Evolutionary conservation across 2,888 invertebrate species (phyloP), one percentile per base, ranked within the genome.

Genomic region (Atethmia centrago): DNA sequence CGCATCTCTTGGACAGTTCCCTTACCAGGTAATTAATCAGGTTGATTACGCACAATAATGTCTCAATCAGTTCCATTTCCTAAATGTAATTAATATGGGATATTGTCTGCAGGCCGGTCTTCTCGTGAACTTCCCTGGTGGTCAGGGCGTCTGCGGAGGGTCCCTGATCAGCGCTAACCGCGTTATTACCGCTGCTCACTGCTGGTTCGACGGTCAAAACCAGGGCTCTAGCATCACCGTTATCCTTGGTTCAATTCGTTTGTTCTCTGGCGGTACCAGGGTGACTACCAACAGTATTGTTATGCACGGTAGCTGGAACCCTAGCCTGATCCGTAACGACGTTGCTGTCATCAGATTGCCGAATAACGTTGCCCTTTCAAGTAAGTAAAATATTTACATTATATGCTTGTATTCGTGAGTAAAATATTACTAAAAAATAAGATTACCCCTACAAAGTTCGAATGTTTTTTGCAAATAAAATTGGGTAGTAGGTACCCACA

Each of bases 111-210:
- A 86, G 86, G 86, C 81, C 63, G 86, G 86, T 53, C 81, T 86
- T 36, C 36, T 86, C 28, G 67, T 42, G 12, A 40, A 65, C 1
- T 58, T 81, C 7, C 3, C 21, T 14, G 53, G 36, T 4, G 76
- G 71, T 10, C 84, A 83, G 5, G 91, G 89, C 42, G 83, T 93
- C 1, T 94, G 94, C 61, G 94, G 94, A 5, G 93, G 88, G 45
- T 89, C 92, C 4, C 78, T 94, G 0, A 12, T 94, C 45, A 88
- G 71, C 25, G 14, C 70, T 1, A 84, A 85, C 49, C 86, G 91
- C 28, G 84, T 93, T 4, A n/a, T 92, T n/a, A 93, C 93, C 0
- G 94, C 94, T 47, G 94, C 93, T 42, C 94, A 94, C 78, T 94
- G 94, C 82, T 94, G 94, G 94, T 89, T 71, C 21, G 94, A 94